Conservation (phyloP, 1,140 invertebrate species). For the Arion vulgaris region DNA sequence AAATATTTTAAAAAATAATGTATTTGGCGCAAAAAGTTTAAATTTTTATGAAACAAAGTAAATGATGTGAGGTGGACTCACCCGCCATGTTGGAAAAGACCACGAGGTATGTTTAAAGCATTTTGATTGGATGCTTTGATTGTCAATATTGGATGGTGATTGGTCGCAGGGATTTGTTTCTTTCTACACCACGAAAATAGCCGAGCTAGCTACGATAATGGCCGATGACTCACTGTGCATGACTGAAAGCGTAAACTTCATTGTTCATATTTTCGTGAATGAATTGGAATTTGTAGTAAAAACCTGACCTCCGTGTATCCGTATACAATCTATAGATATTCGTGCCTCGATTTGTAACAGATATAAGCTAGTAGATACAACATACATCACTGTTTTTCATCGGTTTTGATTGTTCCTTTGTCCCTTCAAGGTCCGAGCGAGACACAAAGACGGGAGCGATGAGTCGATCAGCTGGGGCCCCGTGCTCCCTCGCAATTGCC, state of each 20-base stretch:
- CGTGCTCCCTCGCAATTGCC: conserved; percentile 21
- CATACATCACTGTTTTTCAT: neutral
- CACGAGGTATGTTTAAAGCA: conserved; percentile 63
- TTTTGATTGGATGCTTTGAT: conserved; percentile 61
- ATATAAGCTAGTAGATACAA: neutral
- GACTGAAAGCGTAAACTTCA: conserved; percentile 21
- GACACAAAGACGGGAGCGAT: conserved; percentile 38
- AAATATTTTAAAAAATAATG: conserved; percentile 54
- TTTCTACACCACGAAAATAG: conserved; percentile 48
- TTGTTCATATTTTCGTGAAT: conserved; percentile 38
- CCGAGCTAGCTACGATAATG: conserved; percentile 54
- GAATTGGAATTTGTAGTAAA: conserved; percentile 18
- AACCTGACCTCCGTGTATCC: conserved; percentile 11
- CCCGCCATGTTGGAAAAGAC: conserved; percentile 72
- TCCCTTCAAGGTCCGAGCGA: conserved; percentile 28
- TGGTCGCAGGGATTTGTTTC: conserved; percentile 55
- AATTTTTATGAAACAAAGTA: conserved; percentile 64
- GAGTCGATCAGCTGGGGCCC: conserved; percentile 42
- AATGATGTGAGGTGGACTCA: conserved; percentile 70
- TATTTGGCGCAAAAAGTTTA: conserved; percentile 57
- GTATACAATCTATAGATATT: neutral
- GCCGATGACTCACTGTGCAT: conserved; percentile 53
- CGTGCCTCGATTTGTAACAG: neutral
- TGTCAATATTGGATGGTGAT: conserved; percentile 53
- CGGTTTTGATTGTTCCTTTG: conserved; percentile 16